phyloP scores from a whole-genome alignment of 1,140 invertebrate species.

The Archivesica marissinica region DNA sequence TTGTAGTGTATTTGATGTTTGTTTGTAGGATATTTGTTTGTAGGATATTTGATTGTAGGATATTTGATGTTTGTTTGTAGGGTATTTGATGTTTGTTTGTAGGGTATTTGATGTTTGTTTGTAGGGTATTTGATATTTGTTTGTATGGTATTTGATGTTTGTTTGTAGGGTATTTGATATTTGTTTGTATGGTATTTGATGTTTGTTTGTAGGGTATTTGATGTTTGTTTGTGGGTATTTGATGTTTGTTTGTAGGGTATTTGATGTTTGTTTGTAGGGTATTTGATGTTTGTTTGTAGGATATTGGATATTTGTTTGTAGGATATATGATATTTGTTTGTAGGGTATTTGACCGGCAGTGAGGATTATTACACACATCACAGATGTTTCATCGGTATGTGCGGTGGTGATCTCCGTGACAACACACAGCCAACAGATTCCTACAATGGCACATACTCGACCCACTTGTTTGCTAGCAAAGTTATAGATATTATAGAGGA shows the following conservation, averaged over 20 bases:
- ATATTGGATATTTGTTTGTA: neutral
- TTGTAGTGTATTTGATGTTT: no score
- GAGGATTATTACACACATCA: slow-evolving; percentile 70
- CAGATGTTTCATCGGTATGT: slow-evolving; percentile 64
- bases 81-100: no score
- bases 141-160: no score
- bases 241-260: neutral
- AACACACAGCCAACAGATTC: slow-evolving; percentile 59
- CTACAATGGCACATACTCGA: slow-evolving; percentile 74
- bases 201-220: no score
- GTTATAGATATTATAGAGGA: slow-evolving; percentile 71
- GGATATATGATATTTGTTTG: neutral
- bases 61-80: no score
- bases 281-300: neutral
- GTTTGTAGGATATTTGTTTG: no score
- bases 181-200: no score
- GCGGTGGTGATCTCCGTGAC: slow-evolving; percentile 74
- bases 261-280: neutral
- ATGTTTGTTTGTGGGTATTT: no score
- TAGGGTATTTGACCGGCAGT: slow-evolving; percentile 73
- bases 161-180: no score
- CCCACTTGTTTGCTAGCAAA: slow-evolving; percentile 73
- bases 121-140: no score
- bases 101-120: no score
- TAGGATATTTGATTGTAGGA: no score